A percentile compares a stretch with the other conserved stretches of the same genome.
Conservation (phyloP, 2,888 invertebrate species). For the Eumacrocentrus americanus region DNA sequence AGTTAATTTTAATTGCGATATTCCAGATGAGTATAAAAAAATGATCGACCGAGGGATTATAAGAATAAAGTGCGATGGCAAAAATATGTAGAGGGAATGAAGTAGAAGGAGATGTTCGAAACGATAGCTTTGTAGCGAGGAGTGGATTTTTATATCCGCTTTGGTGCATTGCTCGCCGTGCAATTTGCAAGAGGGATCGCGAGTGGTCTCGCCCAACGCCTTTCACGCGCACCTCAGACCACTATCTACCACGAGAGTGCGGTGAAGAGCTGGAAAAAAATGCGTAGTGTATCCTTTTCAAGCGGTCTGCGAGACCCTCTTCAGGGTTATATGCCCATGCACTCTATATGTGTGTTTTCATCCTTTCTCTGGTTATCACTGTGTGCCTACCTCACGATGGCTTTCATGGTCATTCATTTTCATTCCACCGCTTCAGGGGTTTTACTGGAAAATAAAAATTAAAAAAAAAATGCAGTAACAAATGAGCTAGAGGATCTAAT, state of each 20-base stretch:
- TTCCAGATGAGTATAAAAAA: too few species aligned
- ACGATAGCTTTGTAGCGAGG: constrained; percentile 24
- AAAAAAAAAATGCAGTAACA: constrained; percentile 4
- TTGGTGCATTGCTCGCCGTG: constrained; percentile 11
- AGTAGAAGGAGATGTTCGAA: too few species aligned
- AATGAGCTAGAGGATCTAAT: background rate
- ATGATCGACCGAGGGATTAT: too few species aligned
- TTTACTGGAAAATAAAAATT: constrained; percentile 12
- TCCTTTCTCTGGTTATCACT: constrained; percentile 6
- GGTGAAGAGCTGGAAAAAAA: background rate
- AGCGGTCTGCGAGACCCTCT: constrained; percentile 17
- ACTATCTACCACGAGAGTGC: background rate
- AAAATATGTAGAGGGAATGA: too few species aligned
- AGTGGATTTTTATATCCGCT: constrained; percentile 32
- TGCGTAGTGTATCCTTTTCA: constrained; percentile 12
- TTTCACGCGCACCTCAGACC: constrained; percentile 38
- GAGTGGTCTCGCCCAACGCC: constrained; percentile 43
- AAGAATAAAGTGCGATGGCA: too few species aligned
- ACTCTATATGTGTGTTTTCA: background rate
- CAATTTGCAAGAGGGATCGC: constrained; percentile 40
- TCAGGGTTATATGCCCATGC: background rate
- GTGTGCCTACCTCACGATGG: background rate
- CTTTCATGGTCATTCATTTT: constrained; percentile 15
- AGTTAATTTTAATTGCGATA: too few species aligned
- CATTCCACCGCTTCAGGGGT: constrained; percentile 2